Base-by-base conservation (phyloP, 2,113 vertebrate species). In the Excalfactoria chinensis region DNA sequence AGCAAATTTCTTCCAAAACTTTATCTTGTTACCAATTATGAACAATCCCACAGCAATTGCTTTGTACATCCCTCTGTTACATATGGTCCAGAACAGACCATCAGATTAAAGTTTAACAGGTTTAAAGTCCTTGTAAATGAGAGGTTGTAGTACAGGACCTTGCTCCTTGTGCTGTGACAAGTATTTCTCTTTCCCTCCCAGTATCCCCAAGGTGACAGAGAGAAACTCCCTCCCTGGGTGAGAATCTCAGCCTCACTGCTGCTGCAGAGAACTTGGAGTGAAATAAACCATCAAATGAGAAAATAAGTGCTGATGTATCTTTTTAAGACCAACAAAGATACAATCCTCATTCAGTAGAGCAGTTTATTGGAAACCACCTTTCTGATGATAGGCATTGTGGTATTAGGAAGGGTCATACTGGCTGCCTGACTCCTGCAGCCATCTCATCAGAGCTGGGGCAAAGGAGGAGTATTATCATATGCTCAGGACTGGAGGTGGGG, bases 71-170 rank as follows among this genome's bases (percentile, higher is more conserved):
- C 53, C 21, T 66, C 58, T 72, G 11, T 34, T 70, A 19, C 51
- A 16, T 40, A n/a, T 21, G 16, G 20, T 41, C 67, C 13, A 59
- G 40, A 76, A 58, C 21, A 19, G 26, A 46, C 86, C 74, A 10
- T 15, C 68, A 73, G 51, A 62, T 53, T 90, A 86, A 90, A 70
- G 11, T 70, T 90, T 78, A 62, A 81, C 41, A 40, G 58, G 71
- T 11, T 55, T 78, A 8, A 56, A 81, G 15, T 46, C 17, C 28
- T 86, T 69, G 43, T 64, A 41, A 68, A 11, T 58, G 76, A 34
- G 4, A 56, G 3, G 14, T 44, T 40, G 55, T 43, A n/a, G 28
- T 25, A 69, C 13, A n/a, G 30, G 68, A 53, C 55, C 58, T 66
- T 62, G 21, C 21, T 77, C 1, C 0, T 56, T 37, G 43, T 41